phyloP scores from a whole-genome alignment of 2,113 vertebrate genomes.

The Aphyosemion australe region DNA sequence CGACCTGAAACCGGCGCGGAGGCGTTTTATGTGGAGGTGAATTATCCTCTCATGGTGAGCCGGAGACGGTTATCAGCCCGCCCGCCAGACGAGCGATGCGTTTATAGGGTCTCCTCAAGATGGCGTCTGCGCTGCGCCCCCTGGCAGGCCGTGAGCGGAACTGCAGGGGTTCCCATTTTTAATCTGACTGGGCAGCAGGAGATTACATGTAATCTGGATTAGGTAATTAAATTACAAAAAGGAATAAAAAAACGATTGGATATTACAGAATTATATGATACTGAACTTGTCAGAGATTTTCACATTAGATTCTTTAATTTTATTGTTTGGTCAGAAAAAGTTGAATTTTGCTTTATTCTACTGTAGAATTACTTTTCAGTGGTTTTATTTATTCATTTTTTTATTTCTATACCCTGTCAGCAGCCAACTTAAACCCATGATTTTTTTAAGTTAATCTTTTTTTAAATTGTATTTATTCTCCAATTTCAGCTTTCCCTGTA shows the following conservation, averaged over 20 bases:
- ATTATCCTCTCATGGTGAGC: conserved; percentile 70
- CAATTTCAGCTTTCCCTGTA: no score
- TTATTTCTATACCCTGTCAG: no score
- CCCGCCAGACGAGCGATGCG: conserved; percentile 38
- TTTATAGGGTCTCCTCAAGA: conserved; percentile 75
- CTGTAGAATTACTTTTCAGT: no score
- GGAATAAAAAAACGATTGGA: not conserved
- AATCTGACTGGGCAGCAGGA: not conserved
- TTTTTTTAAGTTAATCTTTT: no score
- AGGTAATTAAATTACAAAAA: not conserved
- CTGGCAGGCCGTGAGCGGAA: conserved; percentile 25
- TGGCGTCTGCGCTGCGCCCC: conserved; percentile 63
- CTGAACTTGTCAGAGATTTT: no score
- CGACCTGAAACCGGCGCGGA: not conserved
- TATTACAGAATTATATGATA: no score
- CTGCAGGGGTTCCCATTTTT: conserved; percentile 33
- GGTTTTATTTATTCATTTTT: no score
- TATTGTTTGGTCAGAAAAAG: no score
- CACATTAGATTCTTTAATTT: no score
- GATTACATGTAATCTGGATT: conserved; percentile 11
- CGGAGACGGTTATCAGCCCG: conserved; percentile 68
- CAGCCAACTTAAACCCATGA: no score
- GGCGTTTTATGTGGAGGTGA: conserved; percentile 37
- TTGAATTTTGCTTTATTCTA: no score
- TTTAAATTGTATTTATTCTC: no score